Conservation (phyloP, 2,888 invertebrate species). For the Xanthorhoe spadicearia region DNA sequence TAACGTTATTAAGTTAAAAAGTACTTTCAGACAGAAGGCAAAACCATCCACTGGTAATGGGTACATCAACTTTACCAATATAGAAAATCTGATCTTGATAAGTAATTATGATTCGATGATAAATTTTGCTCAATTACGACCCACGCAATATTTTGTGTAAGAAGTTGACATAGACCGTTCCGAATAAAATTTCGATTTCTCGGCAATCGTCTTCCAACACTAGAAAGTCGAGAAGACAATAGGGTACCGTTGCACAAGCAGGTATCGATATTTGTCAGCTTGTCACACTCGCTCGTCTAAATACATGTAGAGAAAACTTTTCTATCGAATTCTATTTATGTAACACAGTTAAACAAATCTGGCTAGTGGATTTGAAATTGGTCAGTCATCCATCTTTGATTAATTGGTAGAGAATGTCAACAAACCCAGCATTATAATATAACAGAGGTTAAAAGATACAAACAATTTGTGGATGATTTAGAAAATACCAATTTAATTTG, state of each 20-base stretch:
- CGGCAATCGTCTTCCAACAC: constrained; percentile 60
- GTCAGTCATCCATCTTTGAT: not conserved
- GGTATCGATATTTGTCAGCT: constrained; percentile 60
- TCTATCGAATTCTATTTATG: not conserved
- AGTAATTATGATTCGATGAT: not conserved
- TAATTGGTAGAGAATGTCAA: not conserved
- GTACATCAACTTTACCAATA: too few species aligned
- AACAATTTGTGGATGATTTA: too few species aligned
- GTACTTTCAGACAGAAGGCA: too few species aligned
- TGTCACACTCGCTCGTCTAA: constrained; percentile 58
- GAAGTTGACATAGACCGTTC: constrained; percentile 49
- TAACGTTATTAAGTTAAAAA: too few species aligned
- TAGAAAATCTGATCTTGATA: too few species aligned
- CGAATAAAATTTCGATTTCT: constrained; percentile 69
- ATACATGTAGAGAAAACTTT: not conserved
- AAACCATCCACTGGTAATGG: too few species aligned
- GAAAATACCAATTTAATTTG: not conserved
- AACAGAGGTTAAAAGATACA: too few species aligned
- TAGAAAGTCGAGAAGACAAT: constrained; percentile 74
- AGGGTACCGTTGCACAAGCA: constrained; percentile 66
- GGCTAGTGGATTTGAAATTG: not conserved
- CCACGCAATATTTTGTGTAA: constrained; percentile 10
- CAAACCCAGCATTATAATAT: not conserved
- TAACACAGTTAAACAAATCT: not conserved
- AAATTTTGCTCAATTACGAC: not conserved